These are phyloP conservation scores for Metopolophium dirhodum DNA, from an alignment of 1,140 invertebrate species.

Conservation along the genomic window DNA sequence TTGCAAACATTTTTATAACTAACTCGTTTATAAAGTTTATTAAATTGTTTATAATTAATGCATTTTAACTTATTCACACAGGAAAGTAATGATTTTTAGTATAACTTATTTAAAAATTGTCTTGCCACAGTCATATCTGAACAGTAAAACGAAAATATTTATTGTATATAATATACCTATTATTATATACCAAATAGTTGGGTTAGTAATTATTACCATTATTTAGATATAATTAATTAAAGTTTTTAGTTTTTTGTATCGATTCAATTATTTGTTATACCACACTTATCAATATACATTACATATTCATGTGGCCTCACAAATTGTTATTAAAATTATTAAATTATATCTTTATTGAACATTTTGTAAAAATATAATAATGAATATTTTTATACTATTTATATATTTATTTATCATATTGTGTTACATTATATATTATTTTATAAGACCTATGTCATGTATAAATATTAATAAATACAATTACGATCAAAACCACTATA, in stretches of 20 bases:
- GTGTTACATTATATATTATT: neutral
- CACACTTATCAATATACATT: neutral
- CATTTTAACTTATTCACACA: neutral
- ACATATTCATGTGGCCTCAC: neutral
- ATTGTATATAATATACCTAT: neutral
- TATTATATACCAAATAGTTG: neutral
- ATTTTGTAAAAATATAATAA: neutral
- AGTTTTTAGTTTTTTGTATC: neutral
- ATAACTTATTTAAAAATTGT: neutral
- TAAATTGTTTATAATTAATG: neutral
- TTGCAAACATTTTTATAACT: neutral
- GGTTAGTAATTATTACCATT: neutral
- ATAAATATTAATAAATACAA: neutral
- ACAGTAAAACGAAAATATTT: neutral
- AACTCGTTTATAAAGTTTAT: neutral
- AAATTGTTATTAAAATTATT: neutral
- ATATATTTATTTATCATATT: neutral
- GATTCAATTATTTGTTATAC: neutral
- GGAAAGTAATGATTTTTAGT: neutral
- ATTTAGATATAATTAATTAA: neutral
- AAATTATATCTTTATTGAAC: neutral
- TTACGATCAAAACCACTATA: neutral
- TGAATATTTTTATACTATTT: neutral
- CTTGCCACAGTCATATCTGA: neutral
- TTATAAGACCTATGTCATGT: neutral